Evolutionary conservation across 2,113 vertebrate genomes (phyloP), one percentile per base, ranked within the genome.

Genomic region (Syrrhaptes paradoxus): DNA sequence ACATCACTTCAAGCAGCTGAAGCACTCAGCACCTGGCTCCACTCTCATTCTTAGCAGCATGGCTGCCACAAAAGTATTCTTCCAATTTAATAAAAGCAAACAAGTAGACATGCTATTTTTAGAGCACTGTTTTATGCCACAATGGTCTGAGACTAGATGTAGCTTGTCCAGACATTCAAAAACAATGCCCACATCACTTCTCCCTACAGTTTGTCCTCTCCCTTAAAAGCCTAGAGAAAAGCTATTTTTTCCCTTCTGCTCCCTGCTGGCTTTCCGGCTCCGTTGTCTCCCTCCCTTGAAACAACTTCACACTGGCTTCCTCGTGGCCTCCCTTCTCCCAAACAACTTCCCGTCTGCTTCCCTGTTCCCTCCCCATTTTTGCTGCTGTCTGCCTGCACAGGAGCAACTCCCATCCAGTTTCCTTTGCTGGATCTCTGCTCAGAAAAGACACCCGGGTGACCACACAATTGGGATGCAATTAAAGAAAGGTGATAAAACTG

Each of bases 181-280:
- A 97, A 96, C 94, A 95, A 97, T 96, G 89, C 80, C 86, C 62
- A 48, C 73, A 85, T 11, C 34, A 67, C 32, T 57, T 78, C 73
- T 87, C 87, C 61, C 51, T 71, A 11, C 32, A 57, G 86, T 78
- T 52, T 91, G 52, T 55, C 75, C 62, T 95, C 87, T 91, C 84
- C 54, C 79, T 94, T 85, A 90, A 95, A 97, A 97, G 89, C 84
- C 54, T 29, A 55, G 70, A 84, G 87, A 90, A 97, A 92, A 90
- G 84, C 87, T 96, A 92, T 96, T 96, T 96, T 96, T 95, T 95
- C 94, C 95, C 82, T 94, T 90, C 85, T 93, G 89, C 93, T 96
- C 94, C 95, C 86, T 26, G 91, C 91, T 93, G 93, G 73, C 90
- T 96, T 96, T 97, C 97, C 96, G 94, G 95, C 85, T 93, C 91